These are phyloP conservation scores for Lutjanus argentimaculatus DNA, from an alignment of 2,797 vertebrate genomes.

Conservation along the genomic window DNA sequence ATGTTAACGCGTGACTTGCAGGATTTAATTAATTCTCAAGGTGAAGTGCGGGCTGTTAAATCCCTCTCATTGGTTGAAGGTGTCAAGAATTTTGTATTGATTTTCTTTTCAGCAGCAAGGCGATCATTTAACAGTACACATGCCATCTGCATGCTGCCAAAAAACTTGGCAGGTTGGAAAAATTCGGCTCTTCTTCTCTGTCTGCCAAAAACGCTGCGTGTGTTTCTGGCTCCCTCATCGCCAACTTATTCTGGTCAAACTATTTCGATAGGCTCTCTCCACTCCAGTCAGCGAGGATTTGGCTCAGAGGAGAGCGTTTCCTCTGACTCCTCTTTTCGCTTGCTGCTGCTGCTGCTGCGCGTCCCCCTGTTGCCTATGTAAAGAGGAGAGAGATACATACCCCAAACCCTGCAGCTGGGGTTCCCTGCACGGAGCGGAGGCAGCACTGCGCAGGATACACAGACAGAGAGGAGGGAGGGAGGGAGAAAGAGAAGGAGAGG, in stretches of 20 bases:
- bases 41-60: constrained; percentile 15
- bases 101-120: constrained; percentile 45
- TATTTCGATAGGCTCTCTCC: constrained; percentile 48
- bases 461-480: constrained; percentile 16
- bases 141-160: constrained; percentile 76
- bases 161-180: constrained; percentile 62
- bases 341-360: constrained; percentile 14
- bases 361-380: constrained; percentile 45
- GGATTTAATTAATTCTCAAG: constrained; percentile 58
- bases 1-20: background rate
- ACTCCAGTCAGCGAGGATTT: constrained; percentile 44
- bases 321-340: background rate
- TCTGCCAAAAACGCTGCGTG: constrained; percentile 70
- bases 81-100: constrained; percentile 55
- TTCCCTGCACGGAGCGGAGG: constrained; percentile 65
- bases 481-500: constrained; percentile 14
- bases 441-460: constrained; percentile 67
- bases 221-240: constrained; percentile 57
- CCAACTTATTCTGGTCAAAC: constrained; percentile 77
- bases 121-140: constrained; percentile 62
- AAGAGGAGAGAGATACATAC: constrained; percentile 43
- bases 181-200: constrained; percentile 33
- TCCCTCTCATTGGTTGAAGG: constrained; percentile 44
- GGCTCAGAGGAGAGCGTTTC: constrained; percentile 45
- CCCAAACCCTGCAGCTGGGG: constrained; percentile 77